Conservation (phyloP, 2,113 vertebrate species). For the Blennius ocellaris region DNA sequence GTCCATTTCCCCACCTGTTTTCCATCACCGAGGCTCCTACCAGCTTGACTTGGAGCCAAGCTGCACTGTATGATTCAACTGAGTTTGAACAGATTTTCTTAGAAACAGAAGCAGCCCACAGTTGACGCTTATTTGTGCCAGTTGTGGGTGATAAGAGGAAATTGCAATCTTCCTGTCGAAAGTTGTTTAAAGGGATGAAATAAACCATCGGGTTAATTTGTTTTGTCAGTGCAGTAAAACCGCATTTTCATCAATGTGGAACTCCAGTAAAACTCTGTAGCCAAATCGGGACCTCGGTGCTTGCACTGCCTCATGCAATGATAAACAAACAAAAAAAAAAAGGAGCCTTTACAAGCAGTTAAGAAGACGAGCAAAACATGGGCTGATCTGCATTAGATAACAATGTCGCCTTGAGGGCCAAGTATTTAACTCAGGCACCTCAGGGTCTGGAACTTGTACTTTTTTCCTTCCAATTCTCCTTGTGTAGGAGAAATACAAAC, state of each 20-base stretch:
- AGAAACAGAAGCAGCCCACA: background rate
- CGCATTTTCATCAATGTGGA: background rate
- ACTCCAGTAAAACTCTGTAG: constrained; percentile 5
- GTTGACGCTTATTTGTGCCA: background rate
- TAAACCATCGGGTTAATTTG: background rate
- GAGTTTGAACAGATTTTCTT: constrained; percentile 7
- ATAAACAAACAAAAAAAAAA: background rate
- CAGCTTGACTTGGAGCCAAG: constrained; percentile 54
- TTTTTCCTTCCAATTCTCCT: too few species aligned
- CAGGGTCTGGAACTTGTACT: too few species aligned
- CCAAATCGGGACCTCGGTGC: background rate
- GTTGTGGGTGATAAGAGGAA: constrained; percentile 1
- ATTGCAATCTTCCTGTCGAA: background rate
- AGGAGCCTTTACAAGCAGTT: background rate
- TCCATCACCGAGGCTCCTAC: constrained; percentile 56
- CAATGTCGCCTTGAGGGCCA: too few species aligned
- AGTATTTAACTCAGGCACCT: background rate
- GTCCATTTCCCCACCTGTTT: constrained; percentile 77
- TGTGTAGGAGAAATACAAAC: too few species aligned
- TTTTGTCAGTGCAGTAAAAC: constrained; percentile 4
- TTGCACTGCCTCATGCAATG: background rate
- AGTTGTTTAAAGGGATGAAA: constrained; percentile 4
- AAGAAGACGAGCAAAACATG: background rate
- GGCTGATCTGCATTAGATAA: background rate
- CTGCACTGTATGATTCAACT: background rate